Base-by-base conservation (phyloP, 2,888 invertebrate genomes). In the Agrochola lychnidis region DNA sequence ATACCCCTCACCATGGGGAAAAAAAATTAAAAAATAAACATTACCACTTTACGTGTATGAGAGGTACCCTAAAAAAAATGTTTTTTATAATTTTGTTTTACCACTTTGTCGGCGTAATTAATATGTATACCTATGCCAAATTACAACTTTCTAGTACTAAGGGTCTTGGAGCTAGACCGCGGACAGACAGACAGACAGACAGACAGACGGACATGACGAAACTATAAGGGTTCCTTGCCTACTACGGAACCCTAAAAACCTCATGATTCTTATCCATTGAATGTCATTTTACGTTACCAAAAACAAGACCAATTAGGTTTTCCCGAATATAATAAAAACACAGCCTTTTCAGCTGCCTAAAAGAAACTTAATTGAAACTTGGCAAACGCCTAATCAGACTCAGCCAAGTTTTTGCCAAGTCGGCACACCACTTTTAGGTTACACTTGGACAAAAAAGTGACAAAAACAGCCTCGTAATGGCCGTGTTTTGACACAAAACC, bases 401-500 rank as follows among this genome's bases (percentile, higher is more conserved):
- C 5, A 0, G 22, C 25, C 25, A 81, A 78, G 59, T 83, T 88
- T 88, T 83, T 86, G 76, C 64, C 66, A 78, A 74, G 71, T 66
- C 62, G 45, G 56, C 75, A 53, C 67, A 75, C 67, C 75, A 82
- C 73, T 80, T 87, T 82, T 66, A 78, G 73, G 59, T 48, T 59
- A n/a, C 57, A 53, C 36, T 72, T 56, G 16, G 25, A 59, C 63
- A 66, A 77, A 87, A 85, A 87, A 78, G 82, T 75, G 74, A 77
- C 76, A 87, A 85, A 82, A 86, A 87, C 70, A 48, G 68, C 51
- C 16, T 16, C 40, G 70, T 82, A 79, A 82, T 75, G 72, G 71
- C 63, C 19, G 42, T 87, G 79, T 87, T 85, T 79, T 81, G 77
- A 76, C 81, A 78, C 71, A 73, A 85, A 85, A 74, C 69, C 78